Evolutionary conservation across 2,797 vertebrate genomes (phyloP).

Genomic region (Gymnothorax javanicus): DNA sequence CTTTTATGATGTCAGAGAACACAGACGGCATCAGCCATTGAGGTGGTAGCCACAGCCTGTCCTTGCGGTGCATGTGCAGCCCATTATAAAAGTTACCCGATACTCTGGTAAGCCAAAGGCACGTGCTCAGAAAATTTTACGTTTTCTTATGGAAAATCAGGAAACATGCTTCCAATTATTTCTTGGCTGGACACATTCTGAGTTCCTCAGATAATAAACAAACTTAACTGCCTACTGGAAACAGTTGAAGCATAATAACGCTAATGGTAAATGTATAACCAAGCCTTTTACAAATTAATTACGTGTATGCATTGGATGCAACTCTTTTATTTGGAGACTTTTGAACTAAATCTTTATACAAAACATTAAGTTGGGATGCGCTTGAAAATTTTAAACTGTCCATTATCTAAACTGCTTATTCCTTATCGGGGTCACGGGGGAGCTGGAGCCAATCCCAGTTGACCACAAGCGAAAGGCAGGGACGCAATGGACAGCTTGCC

Average conservation of each 20-base stretch:
- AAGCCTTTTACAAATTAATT: constrained; percentile 10
- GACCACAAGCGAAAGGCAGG: no score
- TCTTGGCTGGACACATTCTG: constrained; percentile 19
- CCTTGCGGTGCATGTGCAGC: constrained; percentile 2
- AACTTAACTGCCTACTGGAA: constrained; percentile 30
- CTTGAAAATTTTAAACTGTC: no score
- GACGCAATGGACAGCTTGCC: no score
- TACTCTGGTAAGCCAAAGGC: background rate
- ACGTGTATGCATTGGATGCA: background rate
- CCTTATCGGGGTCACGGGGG: no score
- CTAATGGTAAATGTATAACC: background rate
- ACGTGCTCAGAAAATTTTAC: background rate
- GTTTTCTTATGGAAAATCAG: background rate
- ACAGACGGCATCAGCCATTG: background rate
- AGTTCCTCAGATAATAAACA: constrained; percentile 29
- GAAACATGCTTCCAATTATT: constrained; percentile 24
- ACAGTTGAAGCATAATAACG: background rate
- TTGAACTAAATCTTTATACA: background rate
- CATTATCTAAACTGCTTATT: no score
- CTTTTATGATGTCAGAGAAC: constrained; percentile 30
- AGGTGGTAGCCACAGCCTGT: background rate
- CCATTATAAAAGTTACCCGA: constrained; percentile 1
- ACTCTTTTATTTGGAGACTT: background rate
- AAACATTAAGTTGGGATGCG: background rate
- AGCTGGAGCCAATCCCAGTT: no score